Percentiles rank a stretch among this genome's conserved stretches.
phyloP scores from a whole-genome alignment of 1,140 invertebrate genomes.

The Caenorhabditis remanei region DNA sequence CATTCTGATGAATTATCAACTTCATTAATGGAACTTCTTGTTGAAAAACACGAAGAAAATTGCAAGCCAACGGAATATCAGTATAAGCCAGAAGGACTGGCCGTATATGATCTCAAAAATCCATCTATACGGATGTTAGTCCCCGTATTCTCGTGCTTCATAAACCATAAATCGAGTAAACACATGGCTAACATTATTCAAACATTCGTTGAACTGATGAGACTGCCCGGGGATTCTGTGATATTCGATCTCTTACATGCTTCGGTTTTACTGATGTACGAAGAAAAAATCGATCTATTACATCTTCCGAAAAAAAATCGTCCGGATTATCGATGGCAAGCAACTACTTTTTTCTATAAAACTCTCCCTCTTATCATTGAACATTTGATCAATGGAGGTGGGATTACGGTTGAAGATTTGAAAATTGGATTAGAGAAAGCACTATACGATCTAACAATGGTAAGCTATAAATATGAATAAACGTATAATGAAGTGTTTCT shows the following conservation, averaged over 20 bases:
- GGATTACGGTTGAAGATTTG: not conserved
- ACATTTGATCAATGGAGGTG: not conserved
- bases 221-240: not conserved
- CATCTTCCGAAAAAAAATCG: slow-evolving; percentile 8
- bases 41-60: slow-evolving; percentile 1
- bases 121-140: not conserved
- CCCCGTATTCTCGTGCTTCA: slow-evolving; percentile 2
- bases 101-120: not conserved
- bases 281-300: not conserved
- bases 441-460: not conserved
- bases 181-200: not conserved
- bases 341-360: slow-evolving; percentile 36
- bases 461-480: not conserved
- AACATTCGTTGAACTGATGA: slow-evolving; percentile 22
- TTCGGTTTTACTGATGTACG: not conserved
- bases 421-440: not conserved
- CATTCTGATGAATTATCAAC: not conserved
- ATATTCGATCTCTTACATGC: slow-evolving; percentile 25
- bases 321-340: slow-evolving; percentile 9
- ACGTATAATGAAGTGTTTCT: not conserved
- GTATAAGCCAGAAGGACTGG: not conserved
- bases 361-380: slow-evolving; percentile 1
- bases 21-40: not conserved
- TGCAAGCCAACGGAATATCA: not conserved
- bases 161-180: not conserved